Conservation (phyloP, 2,797 vertebrate species). For the Poecile montanus region DNA sequence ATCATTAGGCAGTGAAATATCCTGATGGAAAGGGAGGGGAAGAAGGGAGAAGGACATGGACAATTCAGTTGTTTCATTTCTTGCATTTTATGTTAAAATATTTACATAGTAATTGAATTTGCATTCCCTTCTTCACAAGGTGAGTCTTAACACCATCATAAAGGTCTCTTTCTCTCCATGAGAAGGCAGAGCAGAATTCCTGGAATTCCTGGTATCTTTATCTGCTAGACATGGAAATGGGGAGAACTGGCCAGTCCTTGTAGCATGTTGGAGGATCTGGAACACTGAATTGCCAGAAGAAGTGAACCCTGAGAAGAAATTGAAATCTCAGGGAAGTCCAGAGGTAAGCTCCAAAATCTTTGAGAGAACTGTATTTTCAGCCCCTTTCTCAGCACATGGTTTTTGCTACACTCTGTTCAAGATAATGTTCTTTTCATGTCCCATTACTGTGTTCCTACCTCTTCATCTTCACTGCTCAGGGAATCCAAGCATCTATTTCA, state of each 20-base stretch:
- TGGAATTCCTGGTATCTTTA: background rate
- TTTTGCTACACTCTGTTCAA: background rate
- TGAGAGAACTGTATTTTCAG: background rate
- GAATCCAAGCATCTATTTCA: background rate
- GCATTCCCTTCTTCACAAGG: background rate
- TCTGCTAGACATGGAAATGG: rapidly evolving
- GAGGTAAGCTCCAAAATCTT: background rate
- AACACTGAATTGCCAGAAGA: background rate
- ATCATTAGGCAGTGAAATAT: background rate
- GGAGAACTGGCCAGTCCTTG: background rate
- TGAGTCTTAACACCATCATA: background rate
- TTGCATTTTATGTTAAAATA: background rate
- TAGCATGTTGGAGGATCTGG: background rate
- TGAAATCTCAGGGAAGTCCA: background rate
- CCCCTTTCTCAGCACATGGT: background rate
- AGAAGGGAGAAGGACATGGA: rapidly evolving
- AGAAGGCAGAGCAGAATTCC: background rate
- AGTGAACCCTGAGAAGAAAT: background rate
- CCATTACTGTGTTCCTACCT: background rate
- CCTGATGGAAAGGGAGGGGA: background rate
- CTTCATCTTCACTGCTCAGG: background rate
- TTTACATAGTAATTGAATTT: background rate
- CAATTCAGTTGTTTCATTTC: background rate
- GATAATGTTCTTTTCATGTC: background rate
- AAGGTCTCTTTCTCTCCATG: background rate